Conservation (phyloP, 2,113 vertebrate genomes). For the Dryoscopus gambensis region DNA sequence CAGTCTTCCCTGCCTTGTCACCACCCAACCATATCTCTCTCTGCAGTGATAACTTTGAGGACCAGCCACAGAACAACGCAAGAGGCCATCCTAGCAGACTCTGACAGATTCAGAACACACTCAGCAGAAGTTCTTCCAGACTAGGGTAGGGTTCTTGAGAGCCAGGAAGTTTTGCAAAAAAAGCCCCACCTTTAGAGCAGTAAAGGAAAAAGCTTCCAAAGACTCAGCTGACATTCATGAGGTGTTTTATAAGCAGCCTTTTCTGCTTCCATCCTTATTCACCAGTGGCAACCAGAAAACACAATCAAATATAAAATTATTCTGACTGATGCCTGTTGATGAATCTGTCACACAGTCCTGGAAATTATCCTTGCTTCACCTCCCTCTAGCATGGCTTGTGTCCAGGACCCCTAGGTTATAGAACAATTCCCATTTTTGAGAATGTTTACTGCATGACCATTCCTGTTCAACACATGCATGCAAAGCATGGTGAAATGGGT, state of each 20-base stretch:
- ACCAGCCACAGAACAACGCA: fast-evolving
- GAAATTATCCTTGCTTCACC: background rate
- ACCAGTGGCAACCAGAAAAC: background rate
- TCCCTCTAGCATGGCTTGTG: background rate
- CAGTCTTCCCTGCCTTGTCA: background rate
- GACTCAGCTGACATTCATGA: background rate
- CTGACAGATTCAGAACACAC: background rate
- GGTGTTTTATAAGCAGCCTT: background rate
- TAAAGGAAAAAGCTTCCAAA: background rate
- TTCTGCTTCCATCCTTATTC: background rate
- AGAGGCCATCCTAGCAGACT: background rate
- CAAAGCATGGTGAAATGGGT: background rate
- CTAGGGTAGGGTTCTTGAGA: background rate
- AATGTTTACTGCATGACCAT: background rate
- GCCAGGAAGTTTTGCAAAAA: background rate
- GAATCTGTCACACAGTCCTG: background rate
- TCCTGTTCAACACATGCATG: background rate
- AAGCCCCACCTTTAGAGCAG: background rate
- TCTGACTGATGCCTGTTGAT: background rate
- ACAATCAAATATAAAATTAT: background rate
- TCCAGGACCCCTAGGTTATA: background rate
- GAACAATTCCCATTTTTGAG: background rate
- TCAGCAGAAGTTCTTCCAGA: background rate
- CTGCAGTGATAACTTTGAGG: background rate
- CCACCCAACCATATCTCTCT: fast-evolving